These are phyloP conservation scores for Bungarus multicinctus DNA, from an alignment of 2,113 vertebrate genomes.

Conservation along the genomic window DNA sequence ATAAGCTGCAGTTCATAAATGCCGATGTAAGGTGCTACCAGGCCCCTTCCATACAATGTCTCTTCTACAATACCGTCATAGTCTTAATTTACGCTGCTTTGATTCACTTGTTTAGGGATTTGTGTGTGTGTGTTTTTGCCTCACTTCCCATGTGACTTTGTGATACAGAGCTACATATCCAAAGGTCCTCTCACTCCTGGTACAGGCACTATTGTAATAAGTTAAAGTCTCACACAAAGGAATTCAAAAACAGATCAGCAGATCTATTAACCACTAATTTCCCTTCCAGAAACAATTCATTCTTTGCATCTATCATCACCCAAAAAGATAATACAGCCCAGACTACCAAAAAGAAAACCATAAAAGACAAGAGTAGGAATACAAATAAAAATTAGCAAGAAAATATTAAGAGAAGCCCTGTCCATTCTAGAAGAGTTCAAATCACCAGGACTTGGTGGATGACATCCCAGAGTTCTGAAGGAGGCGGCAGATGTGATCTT, in stretches of 20 bases:
- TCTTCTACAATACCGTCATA: not conserved
- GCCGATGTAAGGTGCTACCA: not conserved
- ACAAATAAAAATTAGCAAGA: not conserved
- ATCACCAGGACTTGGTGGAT: not conserved
- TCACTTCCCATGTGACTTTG: not conserved
- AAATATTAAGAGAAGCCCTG: not conserved
- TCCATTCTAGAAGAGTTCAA: not conserved
- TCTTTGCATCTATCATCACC: not conserved
- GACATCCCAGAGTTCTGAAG: not conserved
- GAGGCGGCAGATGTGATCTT: not conserved
- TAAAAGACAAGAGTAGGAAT: not conserved
- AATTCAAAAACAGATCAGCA: not conserved
- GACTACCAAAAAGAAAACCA: not conserved
- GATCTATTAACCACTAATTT: not conserved
- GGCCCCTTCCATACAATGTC: not conserved
- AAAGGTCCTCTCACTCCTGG: not conserved
- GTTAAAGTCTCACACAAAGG: not conserved
- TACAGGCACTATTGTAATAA: not conserved
- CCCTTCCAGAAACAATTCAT: not conserved
- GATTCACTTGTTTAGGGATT: not conserved
- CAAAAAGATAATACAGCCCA: not conserved
- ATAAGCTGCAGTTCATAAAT: not conserved
- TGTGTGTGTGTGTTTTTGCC: not conserved
- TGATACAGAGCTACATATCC: not conserved
- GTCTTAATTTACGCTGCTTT: not conserved